Base-by-base conservation (phyloP, 2,113 vertebrate species). In the Centropristis striata region DNA sequence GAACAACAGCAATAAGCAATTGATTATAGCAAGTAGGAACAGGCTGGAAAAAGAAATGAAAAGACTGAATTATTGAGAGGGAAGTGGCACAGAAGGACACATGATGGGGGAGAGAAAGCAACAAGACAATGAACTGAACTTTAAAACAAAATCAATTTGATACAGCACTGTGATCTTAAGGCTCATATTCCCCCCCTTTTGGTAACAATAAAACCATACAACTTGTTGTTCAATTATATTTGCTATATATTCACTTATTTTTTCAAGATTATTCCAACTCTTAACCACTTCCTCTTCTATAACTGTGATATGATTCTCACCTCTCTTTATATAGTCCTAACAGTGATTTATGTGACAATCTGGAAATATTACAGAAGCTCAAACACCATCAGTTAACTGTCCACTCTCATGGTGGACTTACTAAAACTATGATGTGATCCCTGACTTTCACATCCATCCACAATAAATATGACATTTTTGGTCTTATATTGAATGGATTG, bases 1-100 rank as follows among this genome's bases (percentile, higher is more conserved):
- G 44, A 88, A 70, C 58, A 73, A 55, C n/a, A 27, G 15, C 20
- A 74, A 54, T 61, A 67, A 57, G 23, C 32, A 75, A 63, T 72
- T 68, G 51, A 85, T 80, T 42, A 58, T 37, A 59, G 53, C 37
- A 64, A 50, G 46, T 25, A 4, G 65, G 6, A 44, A 67, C 28
- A 68, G 54, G 63, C 41, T 27, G 12, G 53, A 23, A 28, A 70
- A 60, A 58, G 1, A n/a, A 81, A 74, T 41, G 14, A 79, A 76
- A 68, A 41, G 11, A 71, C n/a, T 2, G 14, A 65, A 65, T 49
- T 21, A 44, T 4, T 23, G 16, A 27, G 42, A 63, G 23, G 41
- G 32, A 66, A 71, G 49, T 5, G 16, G 10, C 12, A 25, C 15
- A 54, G 58, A 46, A 76, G 57, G 36, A 73, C 4, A 58, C 71